Conservation (phyloP, 2,888 invertebrate species). For the Xiphydria camelus region DNA sequence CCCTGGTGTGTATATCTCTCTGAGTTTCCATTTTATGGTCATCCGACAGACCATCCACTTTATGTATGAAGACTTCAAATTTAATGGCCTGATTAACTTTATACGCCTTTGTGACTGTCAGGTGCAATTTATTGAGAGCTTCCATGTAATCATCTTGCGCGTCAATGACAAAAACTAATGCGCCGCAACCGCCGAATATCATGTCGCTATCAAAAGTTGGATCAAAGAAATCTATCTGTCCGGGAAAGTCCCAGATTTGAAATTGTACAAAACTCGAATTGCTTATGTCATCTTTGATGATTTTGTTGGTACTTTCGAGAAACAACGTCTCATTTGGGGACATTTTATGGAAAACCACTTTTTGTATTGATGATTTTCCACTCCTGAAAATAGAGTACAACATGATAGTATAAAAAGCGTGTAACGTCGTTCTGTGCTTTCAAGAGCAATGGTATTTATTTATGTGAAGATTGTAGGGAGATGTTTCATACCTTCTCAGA, state of each 20-base stretch:
- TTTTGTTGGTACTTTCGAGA: conserved; percentile 97
- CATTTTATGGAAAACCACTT: conserved; percentile 99
- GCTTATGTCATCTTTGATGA: conserved; percentile 97
- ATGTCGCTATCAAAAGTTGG: conserved; percentile 93
- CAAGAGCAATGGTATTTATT: too few species aligned
- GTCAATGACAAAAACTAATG: conserved; percentile 98
- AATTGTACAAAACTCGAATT: conserved; percentile 98
- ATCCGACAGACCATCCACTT: conserved; percentile 98
- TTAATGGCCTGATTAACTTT: conserved; percentile 95
- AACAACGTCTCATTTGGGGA: conserved; percentile 99
- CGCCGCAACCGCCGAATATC: conserved; percentile 97
- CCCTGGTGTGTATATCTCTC: conserved; percentile 95
- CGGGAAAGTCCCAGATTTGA: conserved; percentile 99
- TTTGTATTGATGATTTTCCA: conserved; percentile 98
- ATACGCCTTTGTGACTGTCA: conserved; percentile 92
- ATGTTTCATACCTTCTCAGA: conserved; percentile 80
- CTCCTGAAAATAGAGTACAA: conserved; percentile 69
- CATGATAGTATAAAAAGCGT: too few species aligned
- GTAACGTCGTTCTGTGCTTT: too few species aligned
- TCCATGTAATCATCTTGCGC: conserved; percentile 99
- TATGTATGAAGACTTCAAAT: conserved; percentile 98
- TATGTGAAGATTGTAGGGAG: too few species aligned
- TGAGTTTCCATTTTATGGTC: conserved; percentile 99
- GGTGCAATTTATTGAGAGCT: conserved; percentile 88
- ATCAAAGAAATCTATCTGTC: conserved; percentile 98